These are phyloP conservation scores for Gisinianus flammeolus DNA, from an alignment of 2,888 invertebrate species.

Conservation along the genomic window DNA sequence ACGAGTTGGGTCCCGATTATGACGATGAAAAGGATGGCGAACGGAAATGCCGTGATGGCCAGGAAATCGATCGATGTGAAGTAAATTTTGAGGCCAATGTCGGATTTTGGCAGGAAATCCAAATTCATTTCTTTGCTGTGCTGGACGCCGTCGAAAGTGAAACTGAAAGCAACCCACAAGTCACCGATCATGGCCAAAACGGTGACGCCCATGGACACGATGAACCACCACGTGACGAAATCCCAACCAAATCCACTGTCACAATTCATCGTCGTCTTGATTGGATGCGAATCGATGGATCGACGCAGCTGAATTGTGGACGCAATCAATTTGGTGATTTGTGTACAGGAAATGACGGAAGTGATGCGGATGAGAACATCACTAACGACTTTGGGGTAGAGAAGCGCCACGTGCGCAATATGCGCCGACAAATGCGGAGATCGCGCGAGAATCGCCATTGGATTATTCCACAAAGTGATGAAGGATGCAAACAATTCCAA, in stretches of 20 bases:
- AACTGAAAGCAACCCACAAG: neutral
- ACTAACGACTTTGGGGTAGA: neutral
- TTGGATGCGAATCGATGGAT: neutral
- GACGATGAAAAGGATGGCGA: neutral
- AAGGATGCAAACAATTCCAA: neutral
- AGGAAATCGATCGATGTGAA: neutral
- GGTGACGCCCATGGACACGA: no score
- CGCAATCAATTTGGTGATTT: neutral
- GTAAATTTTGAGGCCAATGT: neutral
- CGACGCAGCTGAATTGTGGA: neutral
- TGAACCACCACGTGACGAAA: neutral
- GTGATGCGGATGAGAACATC: neutral
- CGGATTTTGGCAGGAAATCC: neutral
- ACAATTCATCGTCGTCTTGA: neutral
- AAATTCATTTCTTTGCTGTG: neutral
- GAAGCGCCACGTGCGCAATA: neutral
- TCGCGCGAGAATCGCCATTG: neutral
- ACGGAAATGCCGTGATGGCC: neutral
- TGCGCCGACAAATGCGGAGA: neutral
- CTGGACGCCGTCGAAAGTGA: neutral
- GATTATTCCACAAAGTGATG: neutral
- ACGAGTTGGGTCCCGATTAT: neutral
- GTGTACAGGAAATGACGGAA: neutral
- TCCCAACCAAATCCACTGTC: neutral
- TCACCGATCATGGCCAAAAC: neutral